Base-by-base conservation (phyloP, 2,888 invertebrate species). In the Caenorhabditis imperialis region DNA sequence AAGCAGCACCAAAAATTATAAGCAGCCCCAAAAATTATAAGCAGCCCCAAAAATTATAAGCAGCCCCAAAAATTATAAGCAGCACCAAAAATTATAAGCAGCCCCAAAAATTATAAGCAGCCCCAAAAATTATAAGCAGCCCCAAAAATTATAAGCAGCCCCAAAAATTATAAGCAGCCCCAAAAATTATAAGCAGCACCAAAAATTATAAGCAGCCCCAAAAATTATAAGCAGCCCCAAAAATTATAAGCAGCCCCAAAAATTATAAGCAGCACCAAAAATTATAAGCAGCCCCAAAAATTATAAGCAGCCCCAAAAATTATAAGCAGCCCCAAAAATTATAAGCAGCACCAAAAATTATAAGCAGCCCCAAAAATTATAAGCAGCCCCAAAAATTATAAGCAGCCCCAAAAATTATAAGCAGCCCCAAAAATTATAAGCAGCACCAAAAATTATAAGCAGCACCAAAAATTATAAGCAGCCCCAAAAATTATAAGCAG, bases 1-100 rank as follows among this genome's bases (percentile, higher is more conserved):
- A n/a, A n/a, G n/a, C n/a, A 67, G 60, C 47, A 12, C 25, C 18
- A 25, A 6, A 20, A 4, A n/a, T n/a, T n/a, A n/a, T n/a, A n/a
- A n/a, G n/a, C n/a, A n/a, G n/a, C n/a, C n/a, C n/a, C n/a, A n/a
- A 25, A 45, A 23, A 27, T 5, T 14, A 23, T 20, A 42, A 58
- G 12, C 4, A 16, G 7, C 30, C 7, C 6, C 10, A 10, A 30
- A 30, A 7, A 10, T 30, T 30, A 30, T 7, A 30, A 30, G 10
- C 30, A 30, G 6, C 10, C 10, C 7, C 30, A 30, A 30, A 30
- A 30, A 30, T 7, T 23, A n/a, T n/a, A n/a, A n/a, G n/a, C n/a
- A 67, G 60, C 47, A 12, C 25, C 18, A 25, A 6, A 20, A 4
- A n/a, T n/a, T n/a, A n/a, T n/a, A n/a, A n/a, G n/a, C n/a, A n/a